Evolutionary conservation across 2,888 invertebrate genomes (phyloP), one percentile per base, ranked within the genome.

Genomic region (Branchinecta sandiegonensis): DNA sequence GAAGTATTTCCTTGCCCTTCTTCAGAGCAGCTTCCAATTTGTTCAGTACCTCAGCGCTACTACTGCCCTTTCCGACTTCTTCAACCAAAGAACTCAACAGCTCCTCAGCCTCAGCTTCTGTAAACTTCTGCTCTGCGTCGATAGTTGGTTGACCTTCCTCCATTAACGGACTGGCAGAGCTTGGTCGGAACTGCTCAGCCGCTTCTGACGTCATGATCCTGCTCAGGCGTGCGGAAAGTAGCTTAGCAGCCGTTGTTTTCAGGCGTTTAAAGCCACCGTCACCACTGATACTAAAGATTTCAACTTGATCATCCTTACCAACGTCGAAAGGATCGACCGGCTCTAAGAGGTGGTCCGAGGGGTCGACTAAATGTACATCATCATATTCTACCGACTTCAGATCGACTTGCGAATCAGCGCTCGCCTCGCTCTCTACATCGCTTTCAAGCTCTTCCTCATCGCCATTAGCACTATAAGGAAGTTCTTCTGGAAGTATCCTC

Each of bases 361-460:
- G 64, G 67, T 72, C 65, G 48, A 69, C 68, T 13, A 70, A 65
- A 37, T 71, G 70, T 47, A 73, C 70, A 65, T 68, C 66, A 46
- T 72, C 72, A 7, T 69, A 67, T 69, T 67, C 70, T 13, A 69
- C 70, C 13, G 56, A n/a, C 14, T 17, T 8, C 17, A 10, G 71
- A 67, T 70, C 65, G 1, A 70, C 67, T 46, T 68, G 70, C 3
- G 66, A 46, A 17, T 70, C 70, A 48, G 69, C 64, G 11, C 66
- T 69, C 14, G 70, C 69, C 66, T 71, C 69, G 65, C 73, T 71
- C 23, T 73, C 70, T 46, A 73, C 71, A 66, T 70, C 67, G 47
- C 69, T 69, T 65, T 65, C 67, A 65, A 70, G 66, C 50, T 71
- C 71, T 8, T 71, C 68, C 14, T 69, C 67, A 23, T 65, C 5